Evolutionary conservation across 1,140 invertebrate genomes (phyloP).

Genomic region (Formica exsecta): DNA sequence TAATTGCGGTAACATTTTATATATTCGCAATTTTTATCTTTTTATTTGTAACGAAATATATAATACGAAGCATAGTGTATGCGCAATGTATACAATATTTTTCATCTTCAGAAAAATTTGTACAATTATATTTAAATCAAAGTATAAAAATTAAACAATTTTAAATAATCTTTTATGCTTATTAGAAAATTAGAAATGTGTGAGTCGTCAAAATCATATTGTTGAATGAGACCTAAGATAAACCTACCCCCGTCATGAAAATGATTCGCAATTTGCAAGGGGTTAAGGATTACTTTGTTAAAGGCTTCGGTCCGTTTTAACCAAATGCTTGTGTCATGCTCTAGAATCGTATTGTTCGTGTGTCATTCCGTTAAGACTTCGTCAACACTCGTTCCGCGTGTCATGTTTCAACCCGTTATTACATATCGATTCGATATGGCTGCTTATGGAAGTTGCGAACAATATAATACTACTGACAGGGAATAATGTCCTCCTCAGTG

Average conservation of each 20-base stretch:
- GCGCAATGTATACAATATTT: not conserved
- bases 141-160: not conserved
- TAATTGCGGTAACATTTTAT: not conserved
- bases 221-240: constrained; percentile 1
- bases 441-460: constrained; percentile 31
- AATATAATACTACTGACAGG: constrained; percentile 41
- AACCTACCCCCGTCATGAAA: constrained; percentile 9
- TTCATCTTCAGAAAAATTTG: not conserved
- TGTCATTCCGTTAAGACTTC: constrained; percentile 15
- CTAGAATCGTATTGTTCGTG: constrained; percentile 8
- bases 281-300: constrained; percentile 2
- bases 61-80: not conserved
- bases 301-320: constrained; percentile 32
- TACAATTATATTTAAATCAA: not conserved
- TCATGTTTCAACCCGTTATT: constrained; percentile 57
- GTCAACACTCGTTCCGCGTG: constrained; percentile 43
- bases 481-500: constrained; percentile 12
- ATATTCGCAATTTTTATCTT: not conserved
- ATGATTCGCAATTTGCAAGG: constrained; percentile 23
- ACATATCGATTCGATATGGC: constrained; percentile 40
- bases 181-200: not conserved
- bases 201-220: not conserved
- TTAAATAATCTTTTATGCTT: constrained; percentile 11
- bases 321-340: constrained; percentile 39
- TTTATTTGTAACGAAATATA: not conserved